Base-by-base conservation (phyloP, 2,113 vertebrate genomes). In the Herpetotheres cachinnans region DNA sequence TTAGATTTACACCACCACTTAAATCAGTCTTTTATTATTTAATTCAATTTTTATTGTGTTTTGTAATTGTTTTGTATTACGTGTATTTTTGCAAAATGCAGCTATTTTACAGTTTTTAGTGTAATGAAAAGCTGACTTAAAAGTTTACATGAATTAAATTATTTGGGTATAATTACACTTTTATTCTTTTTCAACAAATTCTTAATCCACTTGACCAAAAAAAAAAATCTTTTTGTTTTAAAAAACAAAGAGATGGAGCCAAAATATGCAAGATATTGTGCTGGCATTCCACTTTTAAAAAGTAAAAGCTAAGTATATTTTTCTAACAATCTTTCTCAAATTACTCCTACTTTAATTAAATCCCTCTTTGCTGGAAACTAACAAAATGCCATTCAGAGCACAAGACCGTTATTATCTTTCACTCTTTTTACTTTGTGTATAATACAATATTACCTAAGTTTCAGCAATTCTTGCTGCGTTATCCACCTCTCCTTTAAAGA, bases 401-500 rank as follows among this genome's bases (percentile, higher is more conserved):
- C 88, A 96, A 86, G 69, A 90, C 89, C 86, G 47, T 87, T 96
- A 95, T 94, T 89, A 82, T 80, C 83, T 95, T 97, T 95, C 80
- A 52, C n/a, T 82, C 52, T 63, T 96, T 89, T 90, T 66, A 32
- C 81, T 67, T 91, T 96, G 49, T 89, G 55, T 77, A 82, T 85
- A 95, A 96, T 47, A 27, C 42, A 94, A 66, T 90, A 95, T 92
- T 92, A 97, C 76, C 63, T 54, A 96, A 96, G 81, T 97, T 96
- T 93, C 84, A 96, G 55, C 6, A 16, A 86, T 93, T 86, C 82
- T 96, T 91, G 81, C 70, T 97, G 96, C 6, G 89, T 89, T 98
- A 96, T 89, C 93, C 88, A 93, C 91, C 65, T 94, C 95, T 96
- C 80, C 93, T 95, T 96, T 96, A 96, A 95, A 97, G 94, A 98